A percentile compares a stretch with the other conserved stretches of the same genome.
phyloP scores from a whole-genome alignment of 2,113 vertebrate genomes.

The Pycnonotus jocosus region DNA sequence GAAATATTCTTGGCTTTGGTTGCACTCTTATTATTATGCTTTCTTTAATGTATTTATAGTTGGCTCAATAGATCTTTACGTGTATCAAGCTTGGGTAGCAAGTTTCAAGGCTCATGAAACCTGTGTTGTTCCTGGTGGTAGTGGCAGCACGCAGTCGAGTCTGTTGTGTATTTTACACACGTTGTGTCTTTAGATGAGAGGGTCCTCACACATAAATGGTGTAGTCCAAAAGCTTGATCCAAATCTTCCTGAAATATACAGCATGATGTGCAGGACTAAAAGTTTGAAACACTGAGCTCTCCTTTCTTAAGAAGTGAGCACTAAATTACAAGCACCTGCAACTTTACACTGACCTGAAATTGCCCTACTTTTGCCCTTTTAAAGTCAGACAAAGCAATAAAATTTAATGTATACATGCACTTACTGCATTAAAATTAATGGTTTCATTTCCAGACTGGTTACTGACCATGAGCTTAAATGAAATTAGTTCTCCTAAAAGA shows the following conservation, averaged over 20 bases:
- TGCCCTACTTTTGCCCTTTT: neutral
- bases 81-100: neutral
- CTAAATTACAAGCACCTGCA: neutral
- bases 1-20: slow-evolving; percentile 31
- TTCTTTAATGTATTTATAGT: slow-evolving; percentile 11
- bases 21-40: neutral
- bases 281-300: neutral
- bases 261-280: neutral
- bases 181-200: neutral
- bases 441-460: slow-evolving; percentile 38
- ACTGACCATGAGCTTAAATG: neutral
- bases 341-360: neutral
- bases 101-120: neutral
- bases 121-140: neutral
- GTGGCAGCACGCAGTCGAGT: neutral
- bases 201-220: neutral
- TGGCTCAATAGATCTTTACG: neutral
- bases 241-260: neutral
- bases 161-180: neutral
- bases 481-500: slow-evolving; percentile 8
- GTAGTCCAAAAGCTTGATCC: neutral
- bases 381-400: slow-evolving; percentile 38
- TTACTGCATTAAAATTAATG: slow-evolving; percentile 43
- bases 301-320: neutral
- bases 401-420: slow-evolving; percentile 5